Evolutionary conservation across 2,888 invertebrate genomes (phyloP).

Genomic region (Dicyrtomina minuta): DNA sequence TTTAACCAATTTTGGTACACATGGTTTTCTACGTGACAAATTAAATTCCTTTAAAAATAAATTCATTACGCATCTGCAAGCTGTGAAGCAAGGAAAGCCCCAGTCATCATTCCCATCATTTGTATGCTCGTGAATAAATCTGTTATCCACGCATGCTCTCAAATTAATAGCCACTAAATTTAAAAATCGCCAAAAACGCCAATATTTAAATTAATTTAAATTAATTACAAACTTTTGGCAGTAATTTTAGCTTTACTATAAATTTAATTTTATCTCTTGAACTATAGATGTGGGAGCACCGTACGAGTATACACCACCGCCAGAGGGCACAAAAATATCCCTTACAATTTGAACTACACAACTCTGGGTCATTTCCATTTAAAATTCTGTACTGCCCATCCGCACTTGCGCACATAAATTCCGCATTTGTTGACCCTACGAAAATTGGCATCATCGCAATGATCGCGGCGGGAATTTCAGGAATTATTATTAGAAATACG

Average conservation of each 20-base stretch:
- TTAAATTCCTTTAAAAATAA: too few species aligned
- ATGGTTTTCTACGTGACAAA: too few species aligned
- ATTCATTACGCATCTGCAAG: conserved; percentile 40
- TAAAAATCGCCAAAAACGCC: neutral
- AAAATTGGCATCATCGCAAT: conserved; percentile 37
- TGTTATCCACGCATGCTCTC: conserved; percentile 39
- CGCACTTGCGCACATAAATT: too few species aligned
- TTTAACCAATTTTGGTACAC: too few species aligned
- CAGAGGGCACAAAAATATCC: too few species aligned
- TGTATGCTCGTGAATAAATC: conserved; percentile 42
- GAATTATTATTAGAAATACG: conserved; percentile 22
- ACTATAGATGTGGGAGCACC: conserved; percentile 34
- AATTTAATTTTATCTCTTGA: conserved; percentile 32
- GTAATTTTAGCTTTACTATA: too few species aligned
- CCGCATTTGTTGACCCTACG: conserved; percentile 25
- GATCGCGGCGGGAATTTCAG: conserved; percentile 38
- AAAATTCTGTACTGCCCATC: too few species aligned
- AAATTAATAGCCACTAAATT: conserved; percentile 41
- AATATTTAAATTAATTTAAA: too few species aligned
- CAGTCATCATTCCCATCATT: conserved; percentile 44
- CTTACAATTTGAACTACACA: too few species aligned
- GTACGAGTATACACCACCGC: too few species aligned
- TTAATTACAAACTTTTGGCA: too few species aligned
- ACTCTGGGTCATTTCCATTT: too few species aligned
- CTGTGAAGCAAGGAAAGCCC: conserved; percentile 39